Base-by-base conservation (phyloP, 2,113 vertebrate genomes). In the Urocitellus parryii region DNA sequence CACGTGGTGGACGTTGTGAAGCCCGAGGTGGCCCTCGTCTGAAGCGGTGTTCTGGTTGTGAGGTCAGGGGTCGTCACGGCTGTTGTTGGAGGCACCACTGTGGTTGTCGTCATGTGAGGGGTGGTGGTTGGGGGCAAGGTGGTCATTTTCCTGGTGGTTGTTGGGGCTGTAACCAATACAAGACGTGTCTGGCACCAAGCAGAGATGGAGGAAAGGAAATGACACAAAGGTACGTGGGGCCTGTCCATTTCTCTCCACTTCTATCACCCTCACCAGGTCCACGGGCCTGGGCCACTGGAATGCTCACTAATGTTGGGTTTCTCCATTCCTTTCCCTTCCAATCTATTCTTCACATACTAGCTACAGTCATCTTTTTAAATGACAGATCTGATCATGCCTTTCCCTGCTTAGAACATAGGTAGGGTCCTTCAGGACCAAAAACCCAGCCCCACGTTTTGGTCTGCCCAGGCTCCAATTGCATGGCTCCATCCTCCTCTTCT, bases 111-210 rank as follows among this genome's bases (percentile, higher is more conserved):
- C 88, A 45, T 27, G 17, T 0, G 0, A 45, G 29, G n/a, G 20
- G 95, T 96, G 82, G 39, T 0, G 85, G 39, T 0, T 0, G 76
- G 83, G 39, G 8, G 5, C 3, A 32, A n/a, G 65, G 93, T 90
- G 9, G 86, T 93, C 10, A 68, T 82, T 48, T 0, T 51, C 0
- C 0, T 18, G 0, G 37, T 95, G 32, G 97, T 92, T 2, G 51
- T 56, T 24, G 97, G 81, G 11, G 67, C 96, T 98, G 77, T 77
- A 94, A 96, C 34, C 79, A 89, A 91, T 0, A 77, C 32, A 92
- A 56, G 32, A 68, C 2, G 37, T 0, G 2, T 72, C 22, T 56
- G 42, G 5, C 34, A 37, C 20, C 81, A 87, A 37, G 34, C 0
- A 5, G n/a, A 88, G 20, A 56, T 1, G 4, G 32, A 74, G 24